Base-by-base conservation (phyloP, 2,888 invertebrate genomes). In the Magallana nippona region DNA sequence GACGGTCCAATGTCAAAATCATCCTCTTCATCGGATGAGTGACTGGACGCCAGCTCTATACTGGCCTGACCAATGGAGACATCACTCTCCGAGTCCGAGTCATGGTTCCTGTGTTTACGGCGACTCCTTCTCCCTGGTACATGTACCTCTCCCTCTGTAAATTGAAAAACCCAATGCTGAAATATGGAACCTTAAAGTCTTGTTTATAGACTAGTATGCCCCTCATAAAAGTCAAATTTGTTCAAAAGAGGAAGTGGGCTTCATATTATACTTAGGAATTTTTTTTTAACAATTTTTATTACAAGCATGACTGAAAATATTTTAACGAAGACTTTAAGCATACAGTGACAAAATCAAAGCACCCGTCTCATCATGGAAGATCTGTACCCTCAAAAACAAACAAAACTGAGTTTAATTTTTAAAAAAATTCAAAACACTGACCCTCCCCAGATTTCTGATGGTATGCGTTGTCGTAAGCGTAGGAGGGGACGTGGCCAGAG, bases 31-130 rank as follows among this genome's bases (percentile, higher is more conserved):
- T 98, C 98, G 79, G 98, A 98, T 13, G 98, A 98, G 95, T 98
- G 98, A 93, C 98, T 98, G 80, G 98, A 98, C 17, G 98, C 98
- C 81, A 98, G 95, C 91, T 98, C 98, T 86, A 98, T 95, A 91
- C 94, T 94, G 56, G 91, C 91, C 62, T 92, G 90, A 55, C 92
- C 93, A 44, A 92, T 91, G 0, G 94, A 94, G 57, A 97, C 89
- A 83, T 94, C 94, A 86, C 94, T 94, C 86, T 98, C 97, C 0
- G 97, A 97, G 91, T 98, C 98, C 0, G 97, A 97, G 93, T 97
- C 97, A 96, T 88, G 96, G 44, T 89, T 88, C 81, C 90, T 89
- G 22, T 87, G 85, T 77, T 88, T 88, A 82, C 71, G 55, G 17
- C 57, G 78, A 1, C 44, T 58, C 17, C 56, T 78, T 55, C 62